A percentile compares a stretch with the other conserved stretches of the same genome.
Evolutionary conservation across 2,888 invertebrate species (phyloP).

Genomic region (Drosophila paranaensis): DNA sequence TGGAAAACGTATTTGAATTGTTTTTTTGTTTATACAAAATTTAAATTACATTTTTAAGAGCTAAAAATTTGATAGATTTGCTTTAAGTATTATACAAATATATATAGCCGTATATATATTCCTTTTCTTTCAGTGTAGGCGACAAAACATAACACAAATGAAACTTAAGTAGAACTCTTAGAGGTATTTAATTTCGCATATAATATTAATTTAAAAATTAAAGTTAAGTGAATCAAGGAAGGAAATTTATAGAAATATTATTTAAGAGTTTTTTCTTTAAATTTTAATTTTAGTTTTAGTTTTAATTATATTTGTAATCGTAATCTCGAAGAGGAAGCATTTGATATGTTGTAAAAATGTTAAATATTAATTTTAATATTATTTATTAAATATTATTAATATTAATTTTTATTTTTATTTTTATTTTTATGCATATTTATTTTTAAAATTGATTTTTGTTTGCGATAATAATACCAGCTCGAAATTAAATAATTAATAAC

Average conservation of each 20-base stretch:
- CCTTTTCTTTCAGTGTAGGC: constrained; percentile 21
- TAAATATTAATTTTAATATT: constrained; percentile 32
- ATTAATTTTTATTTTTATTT: constrained; percentile 18
- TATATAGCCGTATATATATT: constrained; percentile 6
- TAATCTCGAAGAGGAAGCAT: constrained; percentile 80
- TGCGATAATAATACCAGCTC: constrained; percentile 13
- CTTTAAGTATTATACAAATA: constrained; percentile 52
- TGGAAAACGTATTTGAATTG: constrained; percentile 58
- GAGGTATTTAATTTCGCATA: constrained; percentile 43
- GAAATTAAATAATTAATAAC: constrained; percentile 75
- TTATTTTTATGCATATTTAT: constrained; percentile 21
- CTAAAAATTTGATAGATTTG: constrained; percentile 52
- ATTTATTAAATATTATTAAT: background rate
- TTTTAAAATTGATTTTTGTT: constrained; percentile 15
- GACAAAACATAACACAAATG: constrained; percentile 44
- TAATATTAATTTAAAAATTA: constrained; percentile 23
- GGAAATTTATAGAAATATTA: background rate
- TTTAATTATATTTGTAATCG: constrained; percentile 43
- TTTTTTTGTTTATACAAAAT: constrained; percentile 64
- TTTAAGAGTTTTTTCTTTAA: background rate
- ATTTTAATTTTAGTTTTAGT: background rate
- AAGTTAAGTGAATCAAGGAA: constrained; percentile 21
- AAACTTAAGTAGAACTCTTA: constrained; percentile 66
- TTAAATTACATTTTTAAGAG: constrained; percentile 61
- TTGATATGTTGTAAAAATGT: constrained; percentile 83